A percentile compares a stretch with the other conserved stretches of the same genome.
Evolutionary conservation across 2,888 invertebrate genomes (phyloP).

Genomic region (Spilosoma lubricipeda): DNA sequence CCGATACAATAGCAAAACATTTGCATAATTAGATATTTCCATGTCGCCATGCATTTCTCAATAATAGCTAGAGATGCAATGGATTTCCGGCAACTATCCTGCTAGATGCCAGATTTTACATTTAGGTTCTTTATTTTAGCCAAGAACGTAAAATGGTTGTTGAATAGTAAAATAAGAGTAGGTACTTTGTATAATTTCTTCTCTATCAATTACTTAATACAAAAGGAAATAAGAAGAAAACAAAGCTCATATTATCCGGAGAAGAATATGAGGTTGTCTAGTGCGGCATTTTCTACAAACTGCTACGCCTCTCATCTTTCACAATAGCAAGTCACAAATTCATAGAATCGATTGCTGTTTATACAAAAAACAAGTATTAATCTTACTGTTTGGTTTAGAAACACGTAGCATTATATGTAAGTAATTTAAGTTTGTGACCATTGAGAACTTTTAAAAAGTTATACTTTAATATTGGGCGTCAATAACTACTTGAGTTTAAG

Average conservation of each 20-base stretch:
- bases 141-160: not conserved
- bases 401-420: not conserved
- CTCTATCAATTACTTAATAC: not conserved
- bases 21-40: constrained; percentile 63
- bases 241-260: not conserved
- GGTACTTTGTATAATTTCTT: not conserved
- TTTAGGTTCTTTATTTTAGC: too few relatives aligned
- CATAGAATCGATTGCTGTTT: constrained; percentile 25
- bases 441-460: not conserved
- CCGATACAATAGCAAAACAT: constrained; percentile 58
- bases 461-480: not conserved
- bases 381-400: constrained; percentile 13
- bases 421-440: not conserved
- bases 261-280: not conserved
- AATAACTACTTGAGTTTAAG: not conserved
- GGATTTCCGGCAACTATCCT: not conserved
- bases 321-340: constrained; percentile 43
- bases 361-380: constrained; percentile 17
- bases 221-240: not conserved
- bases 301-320: not conserved
- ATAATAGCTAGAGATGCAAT: constrained; percentile 11
- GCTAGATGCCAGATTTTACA: not conserved
- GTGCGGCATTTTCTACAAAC: too few relatives aligned
- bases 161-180: not conserved
- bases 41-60: constrained; percentile 51